Evolutionary conservation across 2,797 vertebrate genomes (phyloP).

Genomic region (Loris lydekkerianus): DNA sequence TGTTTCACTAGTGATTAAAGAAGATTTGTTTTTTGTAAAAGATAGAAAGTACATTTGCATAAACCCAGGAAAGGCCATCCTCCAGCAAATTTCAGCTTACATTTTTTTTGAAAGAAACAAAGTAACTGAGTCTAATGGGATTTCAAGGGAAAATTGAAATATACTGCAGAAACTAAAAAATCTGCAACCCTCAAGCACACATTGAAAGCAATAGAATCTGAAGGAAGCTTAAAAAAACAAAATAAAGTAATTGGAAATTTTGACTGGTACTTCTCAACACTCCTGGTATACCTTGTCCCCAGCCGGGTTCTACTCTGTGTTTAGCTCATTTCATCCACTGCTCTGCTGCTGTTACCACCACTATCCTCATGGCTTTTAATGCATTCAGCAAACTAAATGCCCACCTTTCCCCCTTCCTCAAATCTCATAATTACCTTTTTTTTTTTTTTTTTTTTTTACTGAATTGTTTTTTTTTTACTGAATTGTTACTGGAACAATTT

Average conservation of each 20-base stretch:
- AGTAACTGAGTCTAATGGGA: background rate
- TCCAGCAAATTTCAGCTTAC: background rate
- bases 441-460: background rate
- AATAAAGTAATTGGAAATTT: background rate
- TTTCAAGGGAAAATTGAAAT: slow-evolving; percentile 23
- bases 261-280: background rate
- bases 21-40: background rate
- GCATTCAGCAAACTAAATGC: background rate
- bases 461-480: no score
- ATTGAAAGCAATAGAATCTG: background rate
- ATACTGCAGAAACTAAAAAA: slow-evolving; percentile 1
- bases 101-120: background rate
- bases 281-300: background rate
- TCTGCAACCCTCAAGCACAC: background rate
- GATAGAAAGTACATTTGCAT: background rate
- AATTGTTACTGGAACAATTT: background rate
- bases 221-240: background rate
- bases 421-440: background rate
- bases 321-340: background rate
- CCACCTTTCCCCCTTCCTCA: background rate
- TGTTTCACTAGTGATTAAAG: background rate
- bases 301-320: background rate
- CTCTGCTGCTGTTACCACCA: no score
- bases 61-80: background rate
- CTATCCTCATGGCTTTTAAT: background rate